Evolutionary conservation across 2,888 invertebrate genomes (phyloP).

Genomic region (Tiliacea aurago): DNA sequence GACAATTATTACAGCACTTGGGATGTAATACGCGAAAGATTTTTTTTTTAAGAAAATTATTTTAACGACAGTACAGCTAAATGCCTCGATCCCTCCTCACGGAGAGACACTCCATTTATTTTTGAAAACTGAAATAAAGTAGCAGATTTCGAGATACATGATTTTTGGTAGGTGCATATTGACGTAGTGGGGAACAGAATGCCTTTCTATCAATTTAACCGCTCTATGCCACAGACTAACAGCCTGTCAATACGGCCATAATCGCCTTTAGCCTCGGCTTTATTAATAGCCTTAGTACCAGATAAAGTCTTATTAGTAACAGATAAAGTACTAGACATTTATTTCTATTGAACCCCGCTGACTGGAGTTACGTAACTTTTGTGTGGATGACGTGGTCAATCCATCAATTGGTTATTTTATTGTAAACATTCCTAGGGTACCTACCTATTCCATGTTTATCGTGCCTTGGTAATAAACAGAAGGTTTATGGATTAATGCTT

Average conservation of each 20-base stretch:
- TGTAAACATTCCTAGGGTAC: not conserved
- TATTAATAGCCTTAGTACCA: conserved; percentile 36
- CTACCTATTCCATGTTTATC: not conserved
- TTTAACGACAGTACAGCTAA: not conserved
- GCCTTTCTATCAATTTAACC: conserved; percentile 1
- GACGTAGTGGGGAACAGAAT: no score
- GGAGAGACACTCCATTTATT: no score
- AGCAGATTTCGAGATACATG: not conserved
- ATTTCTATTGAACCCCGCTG: conserved; percentile 31
- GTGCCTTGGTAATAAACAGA: not conserved
- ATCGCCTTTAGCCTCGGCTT: conserved; percentile 44
- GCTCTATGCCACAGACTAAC: conserved; percentile 36
- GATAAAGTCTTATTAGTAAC: conserved; percentile 35
- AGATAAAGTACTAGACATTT: conserved; percentile 31
- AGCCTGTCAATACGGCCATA: conserved; percentile 43
- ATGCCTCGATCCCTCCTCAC: no score
- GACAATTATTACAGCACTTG: not conserved
- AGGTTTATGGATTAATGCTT: not conserved
- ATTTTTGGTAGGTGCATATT: not conserved
- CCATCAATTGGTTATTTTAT: conserved; percentile 2
- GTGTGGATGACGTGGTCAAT: conserved; percentile 4
- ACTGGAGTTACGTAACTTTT: conserved; percentile 18
- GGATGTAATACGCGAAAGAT: not conserved
- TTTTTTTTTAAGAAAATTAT: not conserved
- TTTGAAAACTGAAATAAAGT: no score